phyloP scores from a whole-genome alignment of 2,797 vertebrate species.

The Urosaurus nigricauda region DNA sequence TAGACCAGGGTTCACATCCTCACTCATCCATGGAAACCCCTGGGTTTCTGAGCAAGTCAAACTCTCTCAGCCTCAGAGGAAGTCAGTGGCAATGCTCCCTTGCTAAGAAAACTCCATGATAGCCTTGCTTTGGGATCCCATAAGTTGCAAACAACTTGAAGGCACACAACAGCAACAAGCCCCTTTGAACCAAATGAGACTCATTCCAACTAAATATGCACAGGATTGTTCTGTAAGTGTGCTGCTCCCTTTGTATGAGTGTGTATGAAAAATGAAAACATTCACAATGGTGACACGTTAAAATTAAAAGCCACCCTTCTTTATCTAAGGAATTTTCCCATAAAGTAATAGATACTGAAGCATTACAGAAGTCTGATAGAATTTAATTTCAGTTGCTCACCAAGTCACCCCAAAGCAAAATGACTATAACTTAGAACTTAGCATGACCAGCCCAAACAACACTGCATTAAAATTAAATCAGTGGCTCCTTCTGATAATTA shows the following conservation, averaged over 20 bases:
- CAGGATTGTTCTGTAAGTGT: neutral
- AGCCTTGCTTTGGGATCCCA: too few relatives aligned
- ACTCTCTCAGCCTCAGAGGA: too few relatives aligned
- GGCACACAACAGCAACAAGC: neutral
- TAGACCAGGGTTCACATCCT: too few relatives aligned
- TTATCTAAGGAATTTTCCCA: slow-evolving; percentile 37
- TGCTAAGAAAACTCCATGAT: too few relatives aligned
- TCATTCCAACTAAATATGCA: neutral
- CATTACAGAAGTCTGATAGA: slow-evolving; percentile 61
- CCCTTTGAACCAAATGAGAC: neutral
- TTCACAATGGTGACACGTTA: slow-evolving; percentile 19
- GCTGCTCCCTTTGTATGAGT: neutral
- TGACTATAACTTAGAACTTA: slow-evolving; percentile 59
- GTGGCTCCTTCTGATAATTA: slow-evolving; percentile 73
- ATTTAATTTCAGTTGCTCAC: slow-evolving; percentile 76
- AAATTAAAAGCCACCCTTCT: slow-evolving; percentile 40
- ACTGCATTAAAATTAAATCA: slow-evolving; percentile 76
- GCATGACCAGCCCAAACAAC: slow-evolving; percentile 71
- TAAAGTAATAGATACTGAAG: slow-evolving; percentile 65
- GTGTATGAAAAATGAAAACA: neutral
- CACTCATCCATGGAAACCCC: too few relatives aligned
- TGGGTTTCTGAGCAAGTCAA: too few relatives aligned
- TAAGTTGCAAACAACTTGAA: too few relatives aligned
- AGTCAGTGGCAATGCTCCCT: too few relatives aligned
- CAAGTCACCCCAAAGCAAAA: slow-evolving; percentile 68